Evolutionary conservation across 2,113 vertebrate genomes (phyloP).

Genomic region (Takifugu bimaculatus): DNA sequence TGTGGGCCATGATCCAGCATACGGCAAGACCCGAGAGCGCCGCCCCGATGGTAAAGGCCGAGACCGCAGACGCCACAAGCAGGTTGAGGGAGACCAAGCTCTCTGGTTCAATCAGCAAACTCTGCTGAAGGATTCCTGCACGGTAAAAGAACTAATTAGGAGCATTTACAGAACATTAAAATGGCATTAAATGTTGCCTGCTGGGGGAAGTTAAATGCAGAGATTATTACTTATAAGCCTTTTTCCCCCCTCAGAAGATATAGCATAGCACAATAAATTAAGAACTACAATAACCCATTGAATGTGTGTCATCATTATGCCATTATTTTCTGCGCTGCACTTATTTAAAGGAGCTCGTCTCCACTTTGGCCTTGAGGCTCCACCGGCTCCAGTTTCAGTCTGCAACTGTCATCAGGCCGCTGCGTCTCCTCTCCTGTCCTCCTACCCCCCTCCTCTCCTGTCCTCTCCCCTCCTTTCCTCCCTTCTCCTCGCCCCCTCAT

Average conservation of each 20-base stretch:
- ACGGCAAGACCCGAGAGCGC: constrained; percentile 92
- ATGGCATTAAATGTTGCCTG: constrained; percentile 9
- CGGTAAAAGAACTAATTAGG: constrained; percentile 28
- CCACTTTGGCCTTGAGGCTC: constrained; percentile 65
- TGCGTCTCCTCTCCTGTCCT: constrained; percentile 22
- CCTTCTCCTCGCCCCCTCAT: constrained; percentile 32
- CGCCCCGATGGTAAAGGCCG: constrained; percentile 92
- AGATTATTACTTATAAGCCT: constrained; percentile 23
- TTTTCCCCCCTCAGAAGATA: constrained; percentile 10
- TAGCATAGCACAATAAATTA: constrained; percentile 34
- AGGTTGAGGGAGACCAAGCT: constrained; percentile 94
- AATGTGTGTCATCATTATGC: constrained; percentile 22
- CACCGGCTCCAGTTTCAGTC: constrained; percentile 51
- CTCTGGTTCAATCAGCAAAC: constrained; percentile 87
- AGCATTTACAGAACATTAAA: too few species aligned
- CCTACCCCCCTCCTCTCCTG: constrained; percentile 40
- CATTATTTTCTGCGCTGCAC: constrained; percentile 18
- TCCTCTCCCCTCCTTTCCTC: background rate
- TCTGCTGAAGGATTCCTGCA: constrained; percentile 87
- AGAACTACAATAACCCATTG: constrained; percentile 35
- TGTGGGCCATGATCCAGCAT: constrained; percentile 94
- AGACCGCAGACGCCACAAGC: constrained; percentile 91
- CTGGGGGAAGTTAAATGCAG: constrained; percentile 18
- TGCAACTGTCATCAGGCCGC: constrained; percentile 65
- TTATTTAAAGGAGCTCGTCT: constrained; percentile 33